phyloP scores from a whole-genome alignment of 2,113 vertebrate genomes.

The Tautogolabrus adspersus region DNA sequence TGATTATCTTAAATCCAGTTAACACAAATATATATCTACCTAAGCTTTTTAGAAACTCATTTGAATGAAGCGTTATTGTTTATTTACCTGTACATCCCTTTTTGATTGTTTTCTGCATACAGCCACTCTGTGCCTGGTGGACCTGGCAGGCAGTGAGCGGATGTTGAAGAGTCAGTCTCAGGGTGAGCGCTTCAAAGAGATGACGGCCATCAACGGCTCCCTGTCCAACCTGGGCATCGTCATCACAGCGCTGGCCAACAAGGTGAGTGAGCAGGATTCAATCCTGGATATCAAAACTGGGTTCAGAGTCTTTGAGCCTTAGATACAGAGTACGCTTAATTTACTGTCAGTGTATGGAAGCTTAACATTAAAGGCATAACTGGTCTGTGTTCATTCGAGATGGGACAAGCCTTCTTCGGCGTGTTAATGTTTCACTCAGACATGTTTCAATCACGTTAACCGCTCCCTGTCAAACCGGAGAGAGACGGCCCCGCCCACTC shows the following conservation, averaged over 20 bases:
- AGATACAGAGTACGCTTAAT: neutral
- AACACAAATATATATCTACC: too few relatives aligned
- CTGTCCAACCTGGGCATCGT: slow-evolving; percentile 93
- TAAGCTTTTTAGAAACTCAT: too few relatives aligned
- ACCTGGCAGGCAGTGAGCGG: slow-evolving; percentile 94
- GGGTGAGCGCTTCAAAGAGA: slow-evolving; percentile 94
- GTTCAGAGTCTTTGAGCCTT: neutral
- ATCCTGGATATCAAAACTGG: too few relatives aligned
- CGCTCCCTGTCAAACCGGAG: too few relatives aligned
- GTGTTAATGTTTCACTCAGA: too few relatives aligned
- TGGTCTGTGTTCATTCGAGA: too few relatives aligned
- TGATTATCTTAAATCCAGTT: too few relatives aligned
- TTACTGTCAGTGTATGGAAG: neutral
- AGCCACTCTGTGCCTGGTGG: slow-evolving; percentile 95
- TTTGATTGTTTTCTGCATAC: neutral
- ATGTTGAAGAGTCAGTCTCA: slow-evolving; percentile 93
- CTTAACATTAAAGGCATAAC: too few relatives aligned
- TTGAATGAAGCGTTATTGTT: neutral
- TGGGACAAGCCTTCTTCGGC: too few relatives aligned
- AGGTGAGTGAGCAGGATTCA: slow-evolving; percentile 64
- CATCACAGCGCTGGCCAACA: slow-evolving; percentile 91
- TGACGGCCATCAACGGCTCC: slow-evolving; percentile 95
- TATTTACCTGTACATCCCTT: neutral
- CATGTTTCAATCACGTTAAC: too few relatives aligned
- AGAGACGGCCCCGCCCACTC: too few relatives aligned